phyloP scores from a whole-genome alignment of 53 echinoderm and acorn worm species.

The Arbacia lixula region DNA sequence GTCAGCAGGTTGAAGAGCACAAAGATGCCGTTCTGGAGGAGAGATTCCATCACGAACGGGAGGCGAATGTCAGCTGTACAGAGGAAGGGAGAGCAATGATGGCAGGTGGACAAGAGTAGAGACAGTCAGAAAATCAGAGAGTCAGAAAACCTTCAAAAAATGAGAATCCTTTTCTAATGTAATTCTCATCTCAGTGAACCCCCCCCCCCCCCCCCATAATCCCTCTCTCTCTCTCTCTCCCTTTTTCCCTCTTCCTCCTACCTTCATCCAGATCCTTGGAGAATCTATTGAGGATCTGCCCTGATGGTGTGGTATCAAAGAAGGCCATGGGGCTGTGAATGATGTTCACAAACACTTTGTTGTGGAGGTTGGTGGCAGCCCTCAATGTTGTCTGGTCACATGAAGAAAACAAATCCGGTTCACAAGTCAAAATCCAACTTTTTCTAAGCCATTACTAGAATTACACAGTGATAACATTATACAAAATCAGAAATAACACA shows the following conservation, averaged over 20 bases:
- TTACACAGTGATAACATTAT: too few species aligned
- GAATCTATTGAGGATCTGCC: constrained; percentile 80
- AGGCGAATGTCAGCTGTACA: constrained; percentile 72
- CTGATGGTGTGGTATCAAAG: constrained; percentile 77
- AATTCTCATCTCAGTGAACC: background rate
- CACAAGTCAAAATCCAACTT: background rate
- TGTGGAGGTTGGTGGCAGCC: constrained; percentile 70
- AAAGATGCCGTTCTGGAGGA: constrained; percentile 54
- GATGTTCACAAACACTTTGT: constrained; percentile 65
- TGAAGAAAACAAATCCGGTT: background rate
- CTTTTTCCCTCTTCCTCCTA: constrained; percentile 8
- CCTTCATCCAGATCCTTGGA: constrained; percentile 85
- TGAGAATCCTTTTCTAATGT: background rate
- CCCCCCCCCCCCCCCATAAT: background rate
- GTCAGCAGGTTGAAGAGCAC: constrained; percentile 62
- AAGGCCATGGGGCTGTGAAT: constrained; percentile 79
- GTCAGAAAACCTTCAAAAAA: too few species aligned
- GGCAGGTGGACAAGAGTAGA: constrained; percentile 44
- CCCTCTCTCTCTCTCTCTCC: background rate
- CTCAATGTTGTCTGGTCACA: constrained; percentile 57
- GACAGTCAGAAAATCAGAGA: too few species aligned
- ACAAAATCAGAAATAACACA: too few species aligned
- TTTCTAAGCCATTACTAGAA: too few species aligned
- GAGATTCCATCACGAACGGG: constrained; percentile 55
- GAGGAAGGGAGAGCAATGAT: constrained; percentile 67